Base-by-base conservation (phyloP, 1,140 invertebrate species). In the Apis laboriosa region DNA sequence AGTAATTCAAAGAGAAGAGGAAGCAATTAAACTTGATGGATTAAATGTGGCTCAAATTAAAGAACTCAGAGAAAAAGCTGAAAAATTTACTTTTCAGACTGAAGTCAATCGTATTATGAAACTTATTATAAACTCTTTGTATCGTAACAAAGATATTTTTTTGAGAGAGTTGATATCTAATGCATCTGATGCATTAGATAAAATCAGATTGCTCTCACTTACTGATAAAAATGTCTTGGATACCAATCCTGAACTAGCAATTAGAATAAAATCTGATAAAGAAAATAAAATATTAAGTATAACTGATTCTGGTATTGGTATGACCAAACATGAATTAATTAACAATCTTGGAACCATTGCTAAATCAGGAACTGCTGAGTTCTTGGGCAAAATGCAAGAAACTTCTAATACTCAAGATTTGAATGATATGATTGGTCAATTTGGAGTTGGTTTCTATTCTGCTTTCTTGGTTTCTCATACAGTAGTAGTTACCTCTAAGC, bases 71-170 rank as follows among this genome's bases (percentile, higher is more conserved):
- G 98, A 99, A 34, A 97, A 97, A 92, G 96, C 98, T 0, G 98
- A 99, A 91, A 99, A 99, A 93, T 98, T 97, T 93, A 96, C 96
- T 43, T 99, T 99, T 95, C 98, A 99, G 94, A 98, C 98, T 2
- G 98, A 99, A 94, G 98, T 99, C 15, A 99, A 99, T 95, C 97
- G 99, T 55, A 99, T 99, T 98, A 99, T 99, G 99, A 99, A 99
- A 94, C 95, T 99, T 28, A 99, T 99, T 92, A 99, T 99, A 91
- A 99, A 99, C 94, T 99, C 99, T 0, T 95, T 99, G 0, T 99
- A 99, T 93, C 96, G 98, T 86, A 99, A 99, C 93, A 99, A 99
- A 94, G 99, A 99, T 96, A 99, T 99, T 88, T 99, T 99, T 96
- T 95, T 99, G 43, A 95, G 99, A 90, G 99, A 99, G 94, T 95